Evolutionary conservation across 1,140 invertebrate genomes (phyloP), one percentile per base, ranked within the genome.

Genomic region (Colletes latitarsis): DNA sequence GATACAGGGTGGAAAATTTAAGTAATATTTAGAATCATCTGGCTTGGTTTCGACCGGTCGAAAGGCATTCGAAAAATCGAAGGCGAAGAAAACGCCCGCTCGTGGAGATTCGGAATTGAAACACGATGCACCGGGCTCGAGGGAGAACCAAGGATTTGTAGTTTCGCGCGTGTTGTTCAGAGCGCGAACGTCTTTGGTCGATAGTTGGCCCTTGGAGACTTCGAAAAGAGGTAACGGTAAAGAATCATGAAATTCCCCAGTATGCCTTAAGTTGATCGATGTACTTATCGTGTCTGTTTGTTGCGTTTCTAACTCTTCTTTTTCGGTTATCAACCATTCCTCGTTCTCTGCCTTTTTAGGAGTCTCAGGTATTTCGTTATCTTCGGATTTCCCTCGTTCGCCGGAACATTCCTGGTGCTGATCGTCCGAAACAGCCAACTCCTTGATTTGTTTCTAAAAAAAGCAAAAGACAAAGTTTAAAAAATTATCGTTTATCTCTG

Each of bases 181-280:
- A 46, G 6, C 4, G 0, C 3, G 8, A 19, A 10, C 6, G 14
- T 69, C 15, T 1, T 15, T 60, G 14, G 49, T 39, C 8, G 9
- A 64, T 14, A 17, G 4, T 12, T 60, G 43, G 58, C 0, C 12
- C 14, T 43, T 66, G 3, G 55, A 12, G 1, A 60, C 3, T 17
- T 86, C 68, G 41, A 89, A 83, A 43, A 90, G 39, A 0, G 92
- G 89, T 49, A 93, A 75, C 4, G 91, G 88, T 8, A 93, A 74
- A 64, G 91, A 89, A 72, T 93, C 92, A 62, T 93, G 92, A 77
- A 92, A 93, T 83, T 93, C 92, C 39, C 92, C 90, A 3, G 92
- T 92, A 12, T 93, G 92, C 63, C 91, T 90, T 6, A 90, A 66
- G 12, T 72, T 60, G 6, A 74, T 76, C 49, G 89, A 89, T 9